Percentiles rank a stretch among this genome's conserved stretches.
Evolutionary conservation across 2,113 vertebrate species (phyloP).

Genomic region (Poeciliopsis occidentalis): DNA sequence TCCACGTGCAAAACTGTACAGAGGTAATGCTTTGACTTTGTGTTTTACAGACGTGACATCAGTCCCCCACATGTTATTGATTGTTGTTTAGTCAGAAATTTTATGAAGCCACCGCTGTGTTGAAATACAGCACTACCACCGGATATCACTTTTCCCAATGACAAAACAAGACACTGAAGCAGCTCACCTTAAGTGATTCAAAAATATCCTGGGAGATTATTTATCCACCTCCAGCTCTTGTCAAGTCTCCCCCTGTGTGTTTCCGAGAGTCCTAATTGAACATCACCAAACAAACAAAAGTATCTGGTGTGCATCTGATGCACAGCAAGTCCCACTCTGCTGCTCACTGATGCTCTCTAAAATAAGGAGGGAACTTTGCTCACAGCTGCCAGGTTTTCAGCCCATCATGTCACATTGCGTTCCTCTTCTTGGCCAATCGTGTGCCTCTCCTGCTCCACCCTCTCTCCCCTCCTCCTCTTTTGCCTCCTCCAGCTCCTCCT

Average conservation of each 20-base stretch:
- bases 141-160: constrained; percentile 9
- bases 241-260: constrained; percentile 24
- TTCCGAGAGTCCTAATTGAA: constrained; percentile 51
- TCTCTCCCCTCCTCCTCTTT: constrained; percentile 18
- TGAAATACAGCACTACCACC: not conserved
- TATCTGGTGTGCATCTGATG: constrained; percentile 69
- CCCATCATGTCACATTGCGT: constrained; percentile 69
- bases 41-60: not conserved
- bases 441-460: constrained; percentile 23
- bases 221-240: constrained; percentile 18
- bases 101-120: not conserved
- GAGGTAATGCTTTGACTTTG: not conserved
- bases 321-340: constrained; percentile 65
- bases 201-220: constrained; percentile 53
- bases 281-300: constrained; percentile 68
- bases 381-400: constrained; percentile 62
- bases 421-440: constrained; percentile 71
- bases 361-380: constrained; percentile 73
- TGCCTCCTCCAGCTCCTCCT: constrained; percentile 18
- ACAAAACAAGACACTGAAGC: constrained; percentile 16
- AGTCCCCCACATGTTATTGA: constrained; percentile 19
- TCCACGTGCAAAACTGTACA: constrained; percentile 8
- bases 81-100: constrained; percentile 8
- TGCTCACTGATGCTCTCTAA: constrained; percentile 70
- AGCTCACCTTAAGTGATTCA: constrained; percentile 74